These are phyloP conservation scores for Cremastinae sp. DNA, from an alignment of 2,888 invertebrate species.

Conservation along the genomic window DNA sequence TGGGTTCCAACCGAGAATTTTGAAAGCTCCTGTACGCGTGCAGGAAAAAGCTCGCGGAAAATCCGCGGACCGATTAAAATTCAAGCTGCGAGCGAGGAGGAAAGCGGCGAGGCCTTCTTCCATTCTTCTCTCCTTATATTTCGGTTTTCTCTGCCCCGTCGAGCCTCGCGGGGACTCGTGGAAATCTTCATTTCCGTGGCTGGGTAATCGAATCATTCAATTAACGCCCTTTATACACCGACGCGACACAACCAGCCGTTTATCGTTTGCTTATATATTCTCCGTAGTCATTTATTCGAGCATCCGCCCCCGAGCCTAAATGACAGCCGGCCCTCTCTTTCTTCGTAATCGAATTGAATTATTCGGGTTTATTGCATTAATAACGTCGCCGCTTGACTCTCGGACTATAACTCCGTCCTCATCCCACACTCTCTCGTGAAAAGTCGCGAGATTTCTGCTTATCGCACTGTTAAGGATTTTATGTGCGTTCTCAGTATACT, in stretches of 20 bases:
- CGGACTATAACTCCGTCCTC: background rate
- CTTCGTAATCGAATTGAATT: conserved; percentile 56
- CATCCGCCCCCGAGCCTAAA: conserved; percentile 68
- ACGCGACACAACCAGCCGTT: conserved; percentile 28
- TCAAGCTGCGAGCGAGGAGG: conserved; percentile 58
- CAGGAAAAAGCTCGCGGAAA: conserved; percentile 25
- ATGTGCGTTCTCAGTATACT: background rate
- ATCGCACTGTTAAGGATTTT: conserved; percentile 57
- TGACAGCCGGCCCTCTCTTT: conserved; percentile 66
- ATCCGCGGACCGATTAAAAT: conserved; percentile 57
- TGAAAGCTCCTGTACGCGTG: background rate
- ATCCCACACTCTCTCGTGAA: conserved; percentile 54
- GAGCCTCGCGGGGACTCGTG: conserved; percentile 25
- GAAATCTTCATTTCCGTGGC: conserved; percentile 74
- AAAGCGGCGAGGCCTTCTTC: conserved; percentile 23
- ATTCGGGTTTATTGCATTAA: conserved; percentile 74
- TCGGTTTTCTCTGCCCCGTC: conserved; percentile 67
- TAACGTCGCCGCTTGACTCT: conserved; percentile 53
- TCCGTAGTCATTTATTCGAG: background rate
- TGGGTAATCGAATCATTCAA: conserved; percentile 77
- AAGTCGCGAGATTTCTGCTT: conserved; percentile 71
- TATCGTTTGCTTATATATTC: conserved; percentile 13
- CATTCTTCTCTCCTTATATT: conserved; percentile 67
- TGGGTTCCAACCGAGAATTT: too few species aligned
- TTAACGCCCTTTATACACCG: conserved; percentile 72